phyloP scores from a whole-genome alignment of 1,140 invertebrate species.

The roundworm (Caenorhabditis elegans) region DNA sequence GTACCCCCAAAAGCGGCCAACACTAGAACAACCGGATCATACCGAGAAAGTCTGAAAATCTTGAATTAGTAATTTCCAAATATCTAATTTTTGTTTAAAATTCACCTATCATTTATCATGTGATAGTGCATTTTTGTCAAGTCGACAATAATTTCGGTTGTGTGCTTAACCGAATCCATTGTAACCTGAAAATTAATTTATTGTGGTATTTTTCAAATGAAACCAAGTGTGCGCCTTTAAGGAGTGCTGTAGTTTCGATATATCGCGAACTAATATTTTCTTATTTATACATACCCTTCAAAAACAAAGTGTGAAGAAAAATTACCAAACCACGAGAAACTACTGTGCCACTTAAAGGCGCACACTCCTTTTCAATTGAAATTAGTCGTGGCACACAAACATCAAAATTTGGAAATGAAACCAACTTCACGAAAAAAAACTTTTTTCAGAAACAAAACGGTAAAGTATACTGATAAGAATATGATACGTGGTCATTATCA shows the following conservation, averaged over 20 bases:
- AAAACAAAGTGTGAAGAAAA: no score
- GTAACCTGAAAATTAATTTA: background rate
- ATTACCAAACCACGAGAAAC: no score
- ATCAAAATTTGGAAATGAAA: no score
- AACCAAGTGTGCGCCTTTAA: no score
- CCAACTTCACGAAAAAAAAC: no score
- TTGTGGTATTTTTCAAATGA: no score
- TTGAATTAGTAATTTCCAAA: background rate
- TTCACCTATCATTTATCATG: conserved; percentile 9
- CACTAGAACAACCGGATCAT: conserved; percentile 43
- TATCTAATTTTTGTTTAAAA: background rate
- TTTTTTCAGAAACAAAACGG: background rate
- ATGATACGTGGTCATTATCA: conserved; percentile 5
- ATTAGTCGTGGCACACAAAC: no score
- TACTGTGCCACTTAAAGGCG: no score
- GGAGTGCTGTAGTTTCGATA: no score
- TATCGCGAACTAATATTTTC: no score
- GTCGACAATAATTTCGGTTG: background rate
- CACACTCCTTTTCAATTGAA: no score
- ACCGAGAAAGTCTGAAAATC: background rate
- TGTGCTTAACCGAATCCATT: background rate
- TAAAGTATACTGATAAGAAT: background rate
- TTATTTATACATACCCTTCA: no score
- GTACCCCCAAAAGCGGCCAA: conserved; percentile 36
- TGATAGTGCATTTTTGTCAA: conserved; percentile 27